Percentiles rank a stretch among this genome's conserved stretches.
Conservation (phyloP, 2,113 vertebrate species). For the Athene noctua region DNA sequence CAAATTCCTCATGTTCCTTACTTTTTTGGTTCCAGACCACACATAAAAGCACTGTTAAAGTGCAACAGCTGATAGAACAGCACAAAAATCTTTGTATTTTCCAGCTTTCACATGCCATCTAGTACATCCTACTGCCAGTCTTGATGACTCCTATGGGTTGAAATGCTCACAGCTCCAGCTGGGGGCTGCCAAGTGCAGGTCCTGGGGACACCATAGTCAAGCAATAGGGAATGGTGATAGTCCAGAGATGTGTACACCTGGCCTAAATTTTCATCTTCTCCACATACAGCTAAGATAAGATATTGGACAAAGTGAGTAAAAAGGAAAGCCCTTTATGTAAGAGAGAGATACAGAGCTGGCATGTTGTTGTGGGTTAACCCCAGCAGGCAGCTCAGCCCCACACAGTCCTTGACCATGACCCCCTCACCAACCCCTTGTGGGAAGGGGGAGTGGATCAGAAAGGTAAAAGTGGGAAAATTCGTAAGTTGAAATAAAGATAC, state of each 20-base stretch:
- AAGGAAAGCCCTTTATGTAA: not conserved
- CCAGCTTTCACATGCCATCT: not conserved
- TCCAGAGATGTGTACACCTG: not conserved
- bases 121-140: not conserved
- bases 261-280: not conserved
- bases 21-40: not conserved
- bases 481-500: not conserved
- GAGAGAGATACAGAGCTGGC: not conserved
- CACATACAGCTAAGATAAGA: not conserved
- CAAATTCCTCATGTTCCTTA: not conserved
- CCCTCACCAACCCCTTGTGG: too few relatives aligned
- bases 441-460: not conserved
- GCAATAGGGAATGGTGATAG: not conserved
- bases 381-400: not conserved
- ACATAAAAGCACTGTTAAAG: not conserved
- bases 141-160: not conserved
- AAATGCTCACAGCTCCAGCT: not conserved
- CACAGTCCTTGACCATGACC: fast-evolving
- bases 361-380: not conserved
- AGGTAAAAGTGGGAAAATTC: not conserved
- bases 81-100: not conserved
- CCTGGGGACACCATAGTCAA: not conserved
- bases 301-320: not conserved
- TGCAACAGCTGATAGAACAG: not conserved
- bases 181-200: not conserved